phyloP scores from a whole-genome alignment of 2,113 vertebrate genomes.

The Rousettus leschenaultii region DNA sequence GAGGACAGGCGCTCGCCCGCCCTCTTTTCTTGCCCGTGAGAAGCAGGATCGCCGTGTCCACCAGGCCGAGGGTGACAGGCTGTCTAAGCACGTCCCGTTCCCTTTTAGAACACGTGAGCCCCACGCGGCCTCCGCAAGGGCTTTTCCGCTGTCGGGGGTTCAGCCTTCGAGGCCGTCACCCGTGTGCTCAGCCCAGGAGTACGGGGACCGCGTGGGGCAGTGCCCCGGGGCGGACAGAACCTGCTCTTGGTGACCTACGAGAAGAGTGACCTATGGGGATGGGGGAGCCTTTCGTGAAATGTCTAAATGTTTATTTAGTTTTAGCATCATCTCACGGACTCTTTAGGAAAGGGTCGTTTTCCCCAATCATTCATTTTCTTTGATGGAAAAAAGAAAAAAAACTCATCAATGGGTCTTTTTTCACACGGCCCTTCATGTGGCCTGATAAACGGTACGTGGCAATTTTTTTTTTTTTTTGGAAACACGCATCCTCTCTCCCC shows the following conservation, averaged over 20 bases:
- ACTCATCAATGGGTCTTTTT: background rate
- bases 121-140: no score
- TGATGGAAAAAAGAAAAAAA: background rate
- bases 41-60: no score
- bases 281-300: background rate
- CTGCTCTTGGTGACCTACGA: no score
- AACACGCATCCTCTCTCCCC: background rate
- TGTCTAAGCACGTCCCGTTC: no score
- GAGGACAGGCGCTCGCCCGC: background rate
- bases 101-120: no score
- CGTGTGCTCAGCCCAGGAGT: background rate
- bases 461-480: background rate
- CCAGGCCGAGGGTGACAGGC: no score
- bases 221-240: no score
- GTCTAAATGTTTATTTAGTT: background rate
- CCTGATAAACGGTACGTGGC: background rate
- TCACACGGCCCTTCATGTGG: background rate
- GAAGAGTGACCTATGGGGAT: rapidly evolving
- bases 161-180: rapidly evolving
- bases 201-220: rapidly evolving
- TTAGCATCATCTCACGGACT: background rate
- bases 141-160: background rate
- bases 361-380: background rate
- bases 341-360: background rate
- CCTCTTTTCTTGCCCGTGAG: rapidly evolving